These are phyloP conservation scores for Dromas ardeola DNA, from an alignment of 2,113 vertebrate genomes.

Conservation along the genomic window DNA sequence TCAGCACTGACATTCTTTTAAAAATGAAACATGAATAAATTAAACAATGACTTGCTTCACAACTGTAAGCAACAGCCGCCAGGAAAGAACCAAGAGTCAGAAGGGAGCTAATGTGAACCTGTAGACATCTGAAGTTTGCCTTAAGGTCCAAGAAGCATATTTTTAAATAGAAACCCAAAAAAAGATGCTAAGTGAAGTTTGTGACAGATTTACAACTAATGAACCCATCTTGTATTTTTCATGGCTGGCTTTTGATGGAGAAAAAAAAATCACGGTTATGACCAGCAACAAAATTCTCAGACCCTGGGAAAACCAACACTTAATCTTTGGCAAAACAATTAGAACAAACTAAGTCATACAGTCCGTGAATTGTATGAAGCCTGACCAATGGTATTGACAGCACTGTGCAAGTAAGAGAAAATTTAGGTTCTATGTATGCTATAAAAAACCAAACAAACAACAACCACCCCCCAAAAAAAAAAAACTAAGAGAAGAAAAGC, in stretches of 20 bases:
- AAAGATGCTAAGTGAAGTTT: not conserved
- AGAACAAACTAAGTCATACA: not conserved
- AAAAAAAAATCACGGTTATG: not conserved
- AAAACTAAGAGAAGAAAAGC: not conserved
- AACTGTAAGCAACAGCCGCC: not conserved
- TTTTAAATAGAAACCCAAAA: not conserved
- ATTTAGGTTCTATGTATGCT: not conserved
- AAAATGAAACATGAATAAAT: not conserved
- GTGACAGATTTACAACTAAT: not conserved
- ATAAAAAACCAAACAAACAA: not conserved
- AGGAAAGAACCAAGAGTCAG: not conserved
- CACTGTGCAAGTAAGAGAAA: not conserved
- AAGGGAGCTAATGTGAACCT: not conserved
- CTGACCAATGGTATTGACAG: not conserved
- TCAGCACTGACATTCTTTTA: not conserved
- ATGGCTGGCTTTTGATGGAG: not conserved
- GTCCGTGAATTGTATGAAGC: not conserved
- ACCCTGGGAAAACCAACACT: not conserved
- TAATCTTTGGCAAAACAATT: not conserved
- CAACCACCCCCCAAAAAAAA: accelerated
- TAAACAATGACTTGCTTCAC: not conserved
- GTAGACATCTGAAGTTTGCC: not conserved
- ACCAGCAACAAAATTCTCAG: not conserved
- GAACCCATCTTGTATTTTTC: not conserved
- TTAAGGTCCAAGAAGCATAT: not conserved